Evolutionary conservation across 1,140 invertebrate species (phyloP).

Genomic region (Dendroctonus ponderosae): DNA sequence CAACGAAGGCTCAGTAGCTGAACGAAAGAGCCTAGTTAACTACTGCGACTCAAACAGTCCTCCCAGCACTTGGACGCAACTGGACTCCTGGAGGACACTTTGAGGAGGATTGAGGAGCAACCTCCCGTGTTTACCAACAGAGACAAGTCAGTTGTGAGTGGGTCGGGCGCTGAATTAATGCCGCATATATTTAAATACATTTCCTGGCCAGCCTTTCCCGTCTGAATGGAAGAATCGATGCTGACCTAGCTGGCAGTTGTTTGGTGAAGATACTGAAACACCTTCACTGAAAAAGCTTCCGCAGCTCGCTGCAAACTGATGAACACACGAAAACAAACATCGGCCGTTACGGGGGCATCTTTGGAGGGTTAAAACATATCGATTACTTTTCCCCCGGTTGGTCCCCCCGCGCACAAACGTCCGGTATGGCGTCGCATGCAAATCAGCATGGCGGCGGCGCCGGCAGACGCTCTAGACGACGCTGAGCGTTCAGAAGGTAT

Average conservation of each 20-base stretch:
- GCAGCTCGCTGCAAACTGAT: background rate
- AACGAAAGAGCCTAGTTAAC: too few species aligned
- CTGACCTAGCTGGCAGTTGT: conserved; percentile 24
- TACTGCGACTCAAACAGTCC: background rate
- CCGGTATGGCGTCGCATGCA: conserved; percentile 52
- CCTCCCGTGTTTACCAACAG: conserved; percentile 25
- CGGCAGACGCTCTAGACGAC: conserved; percentile 41
- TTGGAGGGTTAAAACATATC: conserved; percentile 54
- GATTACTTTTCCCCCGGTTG: conserved; percentile 58
- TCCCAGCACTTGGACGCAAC: too few species aligned
- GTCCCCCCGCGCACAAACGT: conserved; percentile 28
- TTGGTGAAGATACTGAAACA: background rate
- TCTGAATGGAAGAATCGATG: conserved; percentile 21
- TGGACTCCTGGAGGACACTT: background rate
- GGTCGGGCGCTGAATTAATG: conserved; percentile 23
- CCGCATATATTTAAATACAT: conserved; percentile 30
- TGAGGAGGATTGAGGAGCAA: background rate
- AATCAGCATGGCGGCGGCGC: conserved; percentile 51
- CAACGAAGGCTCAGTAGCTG: too few species aligned
- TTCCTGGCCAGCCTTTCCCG: conserved; percentile 15
- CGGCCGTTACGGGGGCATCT: conserved; percentile 27
- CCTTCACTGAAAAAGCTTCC: background rate
- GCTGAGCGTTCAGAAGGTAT: conserved; percentile 24
- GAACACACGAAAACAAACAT: conserved; percentile 30
- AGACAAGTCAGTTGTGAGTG: conserved; percentile 24